These are phyloP conservation scores for Delichon dasypus DNA, from an alignment of 2,797 vertebrate species.

Conservation along the genomic window DNA sequence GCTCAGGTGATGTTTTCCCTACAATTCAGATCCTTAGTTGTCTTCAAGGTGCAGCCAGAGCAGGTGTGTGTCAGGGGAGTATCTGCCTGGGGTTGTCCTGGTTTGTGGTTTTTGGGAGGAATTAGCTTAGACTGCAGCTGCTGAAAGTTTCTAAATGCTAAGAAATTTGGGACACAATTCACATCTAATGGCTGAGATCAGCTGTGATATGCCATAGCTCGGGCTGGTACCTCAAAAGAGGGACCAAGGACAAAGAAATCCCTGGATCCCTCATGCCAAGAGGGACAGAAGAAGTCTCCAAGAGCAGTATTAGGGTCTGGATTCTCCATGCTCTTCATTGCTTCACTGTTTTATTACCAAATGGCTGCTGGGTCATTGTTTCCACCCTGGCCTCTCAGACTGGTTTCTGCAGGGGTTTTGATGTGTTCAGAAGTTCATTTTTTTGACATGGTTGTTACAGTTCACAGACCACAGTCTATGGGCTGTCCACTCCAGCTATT, in stretches of 20 bases:
- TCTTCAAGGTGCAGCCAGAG: background rate
- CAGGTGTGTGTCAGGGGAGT: background rate
- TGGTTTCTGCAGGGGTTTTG: background rate
- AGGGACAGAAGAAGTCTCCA: background rate
- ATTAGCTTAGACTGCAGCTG: background rate
- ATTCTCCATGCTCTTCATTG: background rate
- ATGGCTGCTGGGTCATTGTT: background rate
- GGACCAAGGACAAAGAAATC: background rate
- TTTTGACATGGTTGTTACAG: background rate
- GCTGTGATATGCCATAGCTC: fast-evolving
- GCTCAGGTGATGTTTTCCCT: background rate
- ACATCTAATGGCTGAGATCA: background rate
- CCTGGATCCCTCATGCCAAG: too few species aligned
- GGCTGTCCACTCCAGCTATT: background rate
- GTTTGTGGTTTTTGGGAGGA: background rate
- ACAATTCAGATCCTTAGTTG: background rate
- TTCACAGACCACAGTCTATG: background rate
- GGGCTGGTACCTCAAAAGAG: background rate
- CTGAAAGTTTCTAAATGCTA: background rate
- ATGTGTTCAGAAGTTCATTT: background rate
- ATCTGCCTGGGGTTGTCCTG: background rate
- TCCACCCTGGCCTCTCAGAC: background rate
- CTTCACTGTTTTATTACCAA: background rate
- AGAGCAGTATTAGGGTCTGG: background rate
- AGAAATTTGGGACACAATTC: background rate